Base-by-base conservation (phyloP, 30 jellyfish, hydroid and myxozoan species). In the Pelagia noctiluca region DNA sequence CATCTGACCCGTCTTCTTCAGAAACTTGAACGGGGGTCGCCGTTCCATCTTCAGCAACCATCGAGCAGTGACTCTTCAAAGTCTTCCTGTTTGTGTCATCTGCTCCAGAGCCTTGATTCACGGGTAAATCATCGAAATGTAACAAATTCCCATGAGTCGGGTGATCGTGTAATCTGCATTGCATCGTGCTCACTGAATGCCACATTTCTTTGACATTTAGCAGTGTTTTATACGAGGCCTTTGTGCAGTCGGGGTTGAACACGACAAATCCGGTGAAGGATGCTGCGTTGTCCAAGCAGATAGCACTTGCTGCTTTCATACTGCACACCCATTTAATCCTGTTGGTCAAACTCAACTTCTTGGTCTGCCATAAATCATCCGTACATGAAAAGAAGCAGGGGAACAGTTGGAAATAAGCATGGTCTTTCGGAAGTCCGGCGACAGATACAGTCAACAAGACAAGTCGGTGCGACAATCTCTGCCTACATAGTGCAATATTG, bases 401-500 rank as follows among this genome's bases (percentile, higher is more conserved):
- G 49, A 81, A 48, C 36, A 81, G 65, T 33, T 48, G 33, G 33
- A 66, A 49, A 22, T 81, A 81, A 23, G 91, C 91, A 11, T 73
- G 91, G 31, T 29, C 29, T 16, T 37, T 29, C 7, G 91, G 91
- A 4, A 81, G 78, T 25, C 65, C 5, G n/a, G 33, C 91, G 21
- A 81, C 28, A 1, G 50, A 1, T 1, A 81, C 54, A 36, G 91
- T 75, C 69, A 81, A 8, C 70, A 81, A 32, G 4, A 81, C 47
- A 50, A 81, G 71, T 29, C 78, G 21, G 71, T 81, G 84, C 22
- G 84, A 37, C 57, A 73, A 66, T 18, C 91, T 76, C 50, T 81
- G 91, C 54, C 91, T 29, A 35, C 91, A 81, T 22, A 81, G 50
- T 1, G 91, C 91, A 10, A 81, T 69, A 30, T 81, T 81, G 19